A percentile compares a stretch with the other conserved stretches of the same genome.
phyloP scores from a whole-genome alignment of 64 coral and sea anemone genomes.

The Montipora cactus region DNA sequence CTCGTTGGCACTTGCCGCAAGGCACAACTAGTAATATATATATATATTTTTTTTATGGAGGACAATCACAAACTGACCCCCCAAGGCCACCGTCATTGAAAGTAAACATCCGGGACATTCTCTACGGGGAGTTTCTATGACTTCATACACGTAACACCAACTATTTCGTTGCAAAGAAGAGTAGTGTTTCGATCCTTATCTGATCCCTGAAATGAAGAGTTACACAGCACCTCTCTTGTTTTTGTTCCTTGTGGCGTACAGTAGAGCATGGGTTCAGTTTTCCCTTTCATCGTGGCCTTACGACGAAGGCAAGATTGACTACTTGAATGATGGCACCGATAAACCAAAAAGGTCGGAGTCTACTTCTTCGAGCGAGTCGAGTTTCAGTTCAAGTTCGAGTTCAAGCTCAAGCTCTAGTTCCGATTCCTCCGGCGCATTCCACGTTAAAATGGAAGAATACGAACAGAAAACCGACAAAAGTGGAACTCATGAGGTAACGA shows the following conservation, averaged over 20 bases:
- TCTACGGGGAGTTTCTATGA: constrained; percentile 29
- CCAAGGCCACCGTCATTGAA: not conserved
- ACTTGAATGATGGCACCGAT: not conserved
- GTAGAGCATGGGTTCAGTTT: not conserved
- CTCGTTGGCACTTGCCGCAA: too few species aligned
- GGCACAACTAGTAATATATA: too few species aligned
- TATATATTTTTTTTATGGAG: too few species aligned
- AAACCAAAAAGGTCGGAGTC: constrained; percentile 17
- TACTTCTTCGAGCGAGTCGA: not conserved
- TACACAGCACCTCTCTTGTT: not conserved
- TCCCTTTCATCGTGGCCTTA: not conserved
- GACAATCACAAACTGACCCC: too few species aligned
- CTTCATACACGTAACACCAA: constrained; percentile 3
- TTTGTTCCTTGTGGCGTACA: not conserved
- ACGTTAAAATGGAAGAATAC: constrained; percentile 26
- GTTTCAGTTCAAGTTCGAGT: constrained; percentile 33
- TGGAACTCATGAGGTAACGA: constrained; percentile 35
- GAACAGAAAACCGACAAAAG: constrained; percentile 27
- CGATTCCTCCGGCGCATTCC: not conserved
- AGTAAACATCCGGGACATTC: constrained; percentile 25
- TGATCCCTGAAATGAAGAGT: not conserved
- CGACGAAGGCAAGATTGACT: not conserved
- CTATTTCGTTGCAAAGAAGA: not conserved
- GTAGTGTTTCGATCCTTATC: too few species aligned
- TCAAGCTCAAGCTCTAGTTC: constrained; percentile 8